A percentile compares a stretch with the other conserved stretches of the same genome.
phyloP scores from a whole-genome alignment of 2,888 invertebrate genomes.

The Drosophila nr. fundita region DNA sequence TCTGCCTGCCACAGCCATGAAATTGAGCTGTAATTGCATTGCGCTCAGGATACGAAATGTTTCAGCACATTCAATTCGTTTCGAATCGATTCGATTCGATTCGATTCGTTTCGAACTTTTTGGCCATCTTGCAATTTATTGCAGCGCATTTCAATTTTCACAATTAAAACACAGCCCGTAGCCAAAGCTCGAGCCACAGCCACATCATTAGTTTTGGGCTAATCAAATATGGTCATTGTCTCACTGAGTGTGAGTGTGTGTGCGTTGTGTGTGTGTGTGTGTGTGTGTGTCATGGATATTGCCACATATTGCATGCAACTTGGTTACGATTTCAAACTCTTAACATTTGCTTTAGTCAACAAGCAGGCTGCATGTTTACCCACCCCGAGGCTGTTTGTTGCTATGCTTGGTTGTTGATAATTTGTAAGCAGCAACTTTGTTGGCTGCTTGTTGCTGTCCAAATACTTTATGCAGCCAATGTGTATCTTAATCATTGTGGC shows the following conservation, averaged over 20 bases:
- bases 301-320: slow-evolving; percentile 64
- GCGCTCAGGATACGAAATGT: slow-evolving; percentile 62
- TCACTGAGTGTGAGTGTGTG: slow-evolving; percentile 23
- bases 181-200: slow-evolving; percentile 49
- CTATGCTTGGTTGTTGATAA: slow-evolving; percentile 65
- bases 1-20: slow-evolving; percentile 62
- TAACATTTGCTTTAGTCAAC: slow-evolving; percentile 71
- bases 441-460: slow-evolving; percentile 55
- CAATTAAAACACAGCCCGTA: slow-evolving; percentile 65
- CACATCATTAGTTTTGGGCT: slow-evolving; percentile 75
- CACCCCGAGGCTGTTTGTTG: slow-evolving; percentile 50
- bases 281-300: slow-evolving; percentile 46
- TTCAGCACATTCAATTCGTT: slow-evolving; percentile 19
- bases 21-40: slow-evolving; percentile 79
- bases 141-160: slow-evolving; percentile 77
- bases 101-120: slow-evolving; percentile 39
- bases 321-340: slow-evolving; percentile 74
- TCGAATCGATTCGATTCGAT: slow-evolving; percentile 1
- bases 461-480: slow-evolving; percentile 52
- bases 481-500: slow-evolving; percentile 59
- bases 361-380: slow-evolving; percentile 62
- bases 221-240: slow-evolving; percentile 72
- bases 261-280: slow-evolving; percentile 33
- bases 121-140: slow-evolving; percentile 78
- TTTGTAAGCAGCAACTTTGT: slow-evolving; percentile 66